Evolutionary conservation across 2,888 invertebrate genomes (phyloP).

Genomic region (Nysson spinosus): DNA sequence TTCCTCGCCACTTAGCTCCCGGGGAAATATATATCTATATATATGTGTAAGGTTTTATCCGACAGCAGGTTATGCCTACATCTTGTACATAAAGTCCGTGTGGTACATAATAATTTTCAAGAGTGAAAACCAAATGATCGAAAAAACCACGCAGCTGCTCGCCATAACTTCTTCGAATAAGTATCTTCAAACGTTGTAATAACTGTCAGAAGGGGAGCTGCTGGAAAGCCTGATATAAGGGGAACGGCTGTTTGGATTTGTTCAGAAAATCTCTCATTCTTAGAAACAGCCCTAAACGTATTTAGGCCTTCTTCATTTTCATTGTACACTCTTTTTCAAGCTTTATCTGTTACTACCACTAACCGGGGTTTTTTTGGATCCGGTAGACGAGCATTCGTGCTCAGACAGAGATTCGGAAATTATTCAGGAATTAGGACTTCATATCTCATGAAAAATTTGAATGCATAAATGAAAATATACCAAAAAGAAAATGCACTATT

Average conservation of each 20-base stretch:
- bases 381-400: too few species aligned
- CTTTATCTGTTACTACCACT: not conserved
- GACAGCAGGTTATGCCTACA: constrained; percentile 53
- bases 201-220: constrained; percentile 68
- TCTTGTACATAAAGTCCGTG: constrained; percentile 43
- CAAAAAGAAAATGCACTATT: too few species aligned
- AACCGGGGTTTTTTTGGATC: too few species aligned
- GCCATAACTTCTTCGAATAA: constrained; percentile 70
- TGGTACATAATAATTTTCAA: constrained; percentile 61
- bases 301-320: constrained; percentile 27
- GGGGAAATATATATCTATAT: constrained; percentile 35
- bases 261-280: constrained; percentile 57
- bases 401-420: too few species aligned
- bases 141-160: constrained; percentile 68
- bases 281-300: constrained; percentile 50
- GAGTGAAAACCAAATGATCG: constrained; percentile 53
- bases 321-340: not conserved
- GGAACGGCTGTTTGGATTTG: constrained; percentile 56
- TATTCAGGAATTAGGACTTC: too few species aligned
- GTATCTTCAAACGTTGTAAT: constrained; percentile 69
- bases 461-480: too few species aligned
- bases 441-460: too few species aligned
- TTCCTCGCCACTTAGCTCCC: constrained; percentile 67
- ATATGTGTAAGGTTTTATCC: constrained; percentile 34
- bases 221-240: constrained; percentile 67